Percentiles rank a stretch among this genome's conserved stretches.
These are phyloP conservation scores for Eurystomus gularis DNA, from an alignment of 2,113 vertebrate species.

Conservation along the genomic window DNA sequence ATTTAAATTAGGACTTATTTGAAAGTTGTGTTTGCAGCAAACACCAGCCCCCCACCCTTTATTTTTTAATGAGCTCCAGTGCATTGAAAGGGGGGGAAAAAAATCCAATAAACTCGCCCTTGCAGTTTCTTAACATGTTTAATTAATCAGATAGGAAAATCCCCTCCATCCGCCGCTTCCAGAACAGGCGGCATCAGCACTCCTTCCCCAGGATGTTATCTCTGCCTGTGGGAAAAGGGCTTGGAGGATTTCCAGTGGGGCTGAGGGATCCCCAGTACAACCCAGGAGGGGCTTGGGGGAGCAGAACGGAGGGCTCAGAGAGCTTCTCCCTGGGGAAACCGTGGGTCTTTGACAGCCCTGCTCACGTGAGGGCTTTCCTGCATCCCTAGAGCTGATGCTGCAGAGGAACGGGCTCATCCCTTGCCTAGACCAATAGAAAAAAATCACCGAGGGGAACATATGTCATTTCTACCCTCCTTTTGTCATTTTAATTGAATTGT, in stretches of 20 bases:
- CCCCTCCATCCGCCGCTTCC: background rate
- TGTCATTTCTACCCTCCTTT: background rate
- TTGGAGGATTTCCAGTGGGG: background rate
- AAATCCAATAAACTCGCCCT: background rate
- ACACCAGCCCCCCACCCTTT: background rate
- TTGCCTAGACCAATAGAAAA: background rate
- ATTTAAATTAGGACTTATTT: slow-evolving; percentile 32
- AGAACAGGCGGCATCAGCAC: background rate
- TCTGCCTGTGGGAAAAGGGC: background rate
- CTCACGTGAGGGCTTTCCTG: background rate
- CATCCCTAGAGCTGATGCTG: background rate
- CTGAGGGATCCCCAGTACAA: background rate
- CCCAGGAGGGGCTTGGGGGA: background rate
- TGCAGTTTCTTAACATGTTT: slow-evolving; percentile 16
- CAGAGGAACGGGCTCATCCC: background rate
- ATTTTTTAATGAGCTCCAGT: slow-evolving; percentile 21
- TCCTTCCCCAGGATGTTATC: background rate
- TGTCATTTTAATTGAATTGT: slow-evolving; percentile 48
- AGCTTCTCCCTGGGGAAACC: background rate
- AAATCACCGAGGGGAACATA: background rate
- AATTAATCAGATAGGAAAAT: slow-evolving; percentile 11
- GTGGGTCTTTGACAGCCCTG: accelerated
- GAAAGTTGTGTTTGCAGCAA: slow-evolving; percentile 13
- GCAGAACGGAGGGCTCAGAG: background rate
- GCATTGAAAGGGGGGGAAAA: background rate